Conservation (phyloP, 2,113 vertebrate genomes). For the Ictalurus punctatus region DNA sequence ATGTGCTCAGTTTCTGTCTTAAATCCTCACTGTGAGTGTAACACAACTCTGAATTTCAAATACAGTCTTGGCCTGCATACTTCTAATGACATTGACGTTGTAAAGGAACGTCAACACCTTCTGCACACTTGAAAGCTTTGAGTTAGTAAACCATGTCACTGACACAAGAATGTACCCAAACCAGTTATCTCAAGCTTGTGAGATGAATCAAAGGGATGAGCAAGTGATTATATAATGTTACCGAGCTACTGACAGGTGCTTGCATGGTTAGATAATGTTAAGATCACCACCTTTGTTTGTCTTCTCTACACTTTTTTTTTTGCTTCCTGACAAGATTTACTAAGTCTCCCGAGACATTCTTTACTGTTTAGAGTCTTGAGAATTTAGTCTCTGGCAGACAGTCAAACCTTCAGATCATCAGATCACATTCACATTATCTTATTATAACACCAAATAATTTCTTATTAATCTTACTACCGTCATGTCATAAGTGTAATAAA, state of each 20-base stretch:
- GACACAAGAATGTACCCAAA: neutral
- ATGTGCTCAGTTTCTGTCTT: neutral
- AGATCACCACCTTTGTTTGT: neutral
- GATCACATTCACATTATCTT: neutral
- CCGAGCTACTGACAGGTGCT: neutral
- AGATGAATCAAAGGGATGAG: neutral
- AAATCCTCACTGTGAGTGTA: neutral
- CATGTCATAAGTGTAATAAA: neutral
- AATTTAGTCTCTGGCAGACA: neutral
- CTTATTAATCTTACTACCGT: neutral
- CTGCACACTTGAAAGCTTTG: neutral
- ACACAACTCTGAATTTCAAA: neutral
- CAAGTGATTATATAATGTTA: neutral
- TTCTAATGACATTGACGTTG: neutral
- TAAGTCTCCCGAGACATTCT: neutral
- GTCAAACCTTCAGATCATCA: neutral
- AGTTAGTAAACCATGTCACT: neutral
- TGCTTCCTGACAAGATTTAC: neutral
- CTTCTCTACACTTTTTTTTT: neutral
- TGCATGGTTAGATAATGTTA: neutral
- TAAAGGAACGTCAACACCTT: neutral
- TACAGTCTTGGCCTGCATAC: neutral
- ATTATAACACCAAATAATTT: neutral
- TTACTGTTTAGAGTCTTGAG: neutral
- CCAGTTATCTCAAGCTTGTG: neutral